These are phyloP conservation scores for Kryptopterus vitreolus DNA, from an alignment of 2,797 vertebrate species.

Conservation along the genomic window DNA sequence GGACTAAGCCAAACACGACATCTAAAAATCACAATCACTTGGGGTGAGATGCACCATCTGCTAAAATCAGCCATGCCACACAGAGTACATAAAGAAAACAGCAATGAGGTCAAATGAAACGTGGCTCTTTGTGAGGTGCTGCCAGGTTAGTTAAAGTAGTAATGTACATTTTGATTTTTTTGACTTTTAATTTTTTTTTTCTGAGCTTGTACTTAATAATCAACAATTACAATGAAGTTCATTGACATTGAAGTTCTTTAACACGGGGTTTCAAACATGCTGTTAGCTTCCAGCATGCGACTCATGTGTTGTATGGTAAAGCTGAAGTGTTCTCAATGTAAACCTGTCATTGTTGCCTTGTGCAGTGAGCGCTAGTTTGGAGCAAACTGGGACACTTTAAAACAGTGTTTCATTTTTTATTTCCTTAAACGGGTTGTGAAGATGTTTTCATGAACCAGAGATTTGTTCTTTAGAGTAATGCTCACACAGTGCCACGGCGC, in stretches of 20 bases:
- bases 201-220: background rate
- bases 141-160: constrained; percentile 21
- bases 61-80: constrained; percentile 52
- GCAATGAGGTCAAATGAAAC: constrained; percentile 48
- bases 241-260: background rate
- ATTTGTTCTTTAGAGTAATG: constrained; percentile 4
- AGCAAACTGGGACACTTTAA: background rate
- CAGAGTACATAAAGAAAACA: constrained; percentile 41
- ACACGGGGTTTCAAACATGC: background rate
- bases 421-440: background rate
- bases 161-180: background rate
- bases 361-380: background rate
- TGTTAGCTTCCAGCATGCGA: background rate
- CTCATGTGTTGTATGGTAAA: background rate
- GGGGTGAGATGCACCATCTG: constrained; percentile 53
- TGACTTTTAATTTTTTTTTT: background rate
- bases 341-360: background rate
- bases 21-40: constrained; percentile 59
- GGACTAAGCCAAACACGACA: constrained; percentile 67
- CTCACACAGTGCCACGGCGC: constrained; percentile 16
- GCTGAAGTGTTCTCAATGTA: background rate
- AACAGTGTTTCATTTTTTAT: too few species aligned
- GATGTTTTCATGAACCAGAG: background rate
- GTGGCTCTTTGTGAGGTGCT: constrained; percentile 29
- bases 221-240: background rate